Base-by-base conservation (phyloP, 2,888 invertebrate species). In the Cancer borealis region DNA sequence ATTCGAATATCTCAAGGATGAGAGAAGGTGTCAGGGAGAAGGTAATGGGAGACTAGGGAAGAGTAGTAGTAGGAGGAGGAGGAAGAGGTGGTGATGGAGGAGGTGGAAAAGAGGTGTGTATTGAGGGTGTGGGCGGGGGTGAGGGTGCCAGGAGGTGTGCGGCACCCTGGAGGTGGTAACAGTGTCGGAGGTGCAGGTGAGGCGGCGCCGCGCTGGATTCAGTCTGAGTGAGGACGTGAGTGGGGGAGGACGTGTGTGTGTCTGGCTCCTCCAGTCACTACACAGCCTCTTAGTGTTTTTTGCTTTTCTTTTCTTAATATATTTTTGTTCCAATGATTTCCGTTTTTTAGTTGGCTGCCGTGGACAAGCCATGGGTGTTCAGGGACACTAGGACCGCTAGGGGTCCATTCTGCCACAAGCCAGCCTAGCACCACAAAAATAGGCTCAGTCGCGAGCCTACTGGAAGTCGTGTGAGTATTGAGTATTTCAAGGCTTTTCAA, bases 401-500 rank as follows among this genome's bases (percentile, higher is more conserved):
- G 79, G 79, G 79, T 79, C 79, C 79, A 79, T 26, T 79, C 79
- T 79, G 79, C 79, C 79, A 30, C 79, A 8, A 79, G 79, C 79
- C 79, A 79, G 79, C 79, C 79, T 79, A 12, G 79, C 79, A 79
- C 79, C 79, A 79, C 92, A 92, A 92, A 92, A 30, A 92, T 92
- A 92, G 92, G 92, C 84, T 46, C 92, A 79, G 92, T 92, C 17
- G 84, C 87, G 87, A 92, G 84, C 54, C 87, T 92, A 54, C 26
- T 92, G 87, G 92, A 92, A 87, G 87, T 92, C 84, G 92, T 92
- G 92, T 92, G 60, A 92, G 92, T 92, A 87, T 92, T 30, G 30
- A 79, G 30, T 30, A 3, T 79, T 66, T 26, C 12, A 8, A 79
- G 2, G 26, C 5, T 79, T 79, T 30, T 26, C 8, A 30, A 3